Evolutionary conservation across 2,888 invertebrate genomes (phyloP), one percentile per base, ranked within the genome.

Genomic region (Drosophila suboccidentalis): DNA sequence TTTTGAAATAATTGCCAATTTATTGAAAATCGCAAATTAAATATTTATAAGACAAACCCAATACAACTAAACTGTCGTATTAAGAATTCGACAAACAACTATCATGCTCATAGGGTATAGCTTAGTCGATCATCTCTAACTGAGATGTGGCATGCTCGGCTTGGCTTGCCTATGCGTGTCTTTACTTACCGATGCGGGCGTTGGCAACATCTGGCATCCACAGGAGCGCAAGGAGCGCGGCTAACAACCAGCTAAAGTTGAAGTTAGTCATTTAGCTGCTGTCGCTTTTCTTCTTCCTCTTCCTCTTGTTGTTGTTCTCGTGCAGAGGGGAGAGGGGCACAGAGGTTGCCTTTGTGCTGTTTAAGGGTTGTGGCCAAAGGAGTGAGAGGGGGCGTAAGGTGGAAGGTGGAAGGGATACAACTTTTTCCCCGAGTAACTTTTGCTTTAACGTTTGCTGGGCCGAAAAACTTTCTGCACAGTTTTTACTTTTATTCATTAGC

Each of bases 121-220:
- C 5, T 6, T 13, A 49, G 79, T 55, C 58, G 34, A 5, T 46
- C 63, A 34, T 1, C 8, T 34, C 0, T 22, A n/a, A 0, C 3
- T 32, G 2, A 1, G 3, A 17, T 4, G 26, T 10, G 13, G 51
- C 22, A 54, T 46, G 43, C 34, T 46, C 46, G 41, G 26, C 8
- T 46, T 50, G 41, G 26, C 8, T 15, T 41, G 44, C 19, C 22
- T 59, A 26, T 1, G 29, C 29, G 29, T 38, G 36, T 46, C 19
- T 61, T 50, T 80, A 92, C 92, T 92, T 86, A 92, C 92, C 92
- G 71, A 92, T 92, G 65, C 92, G 90, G 61, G 92, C 92, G 71
- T 90, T 89, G 70, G 91, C 87, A 73, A 80, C 90, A 77, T 83
- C 80, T 72, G 83, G 90, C 82, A 90, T 70, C 66, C 91, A 82